Conservation (phyloP, 2,113 vertebrate genomes). For the Orientallactaga bullata region DNA sequence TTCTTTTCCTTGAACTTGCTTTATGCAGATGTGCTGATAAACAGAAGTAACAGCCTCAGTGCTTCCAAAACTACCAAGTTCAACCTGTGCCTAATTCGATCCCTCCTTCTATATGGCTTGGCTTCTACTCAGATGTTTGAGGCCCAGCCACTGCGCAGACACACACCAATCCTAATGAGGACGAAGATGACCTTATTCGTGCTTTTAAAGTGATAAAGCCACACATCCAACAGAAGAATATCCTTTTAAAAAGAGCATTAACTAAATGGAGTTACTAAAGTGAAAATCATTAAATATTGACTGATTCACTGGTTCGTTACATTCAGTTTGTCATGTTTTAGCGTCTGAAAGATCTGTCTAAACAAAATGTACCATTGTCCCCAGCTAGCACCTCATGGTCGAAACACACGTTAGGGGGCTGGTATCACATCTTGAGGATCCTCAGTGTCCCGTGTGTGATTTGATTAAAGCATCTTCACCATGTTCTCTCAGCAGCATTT, state of each 20-base stretch:
- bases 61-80: background rate
- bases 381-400: background rate
- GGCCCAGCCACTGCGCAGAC: background rate
- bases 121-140: background rate
- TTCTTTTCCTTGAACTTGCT: background rate
- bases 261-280: conserved; percentile 40
- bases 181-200: conserved; percentile 30
- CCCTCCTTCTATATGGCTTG: background rate
- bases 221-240: conserved; percentile 20
- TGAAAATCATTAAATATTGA: conserved; percentile 47
- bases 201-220: conserved; percentile 25
- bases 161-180: background rate
- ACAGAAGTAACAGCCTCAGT: background rate
- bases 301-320: background rate
- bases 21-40: background rate
- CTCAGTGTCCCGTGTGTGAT: background rate
- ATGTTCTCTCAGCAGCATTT: background rate
- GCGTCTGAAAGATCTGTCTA: background rate
- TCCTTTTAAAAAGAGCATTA: conserved; percentile 36
- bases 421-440: background rate
- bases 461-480: background rate
- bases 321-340: background rate
- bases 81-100: background rate
- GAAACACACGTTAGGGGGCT: background rate
- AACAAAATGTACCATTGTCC: conserved; percentile 11